Base-by-base conservation (phyloP, 92 coral and sea anemone species). In the Epizoanthus scotinus region DNA sequence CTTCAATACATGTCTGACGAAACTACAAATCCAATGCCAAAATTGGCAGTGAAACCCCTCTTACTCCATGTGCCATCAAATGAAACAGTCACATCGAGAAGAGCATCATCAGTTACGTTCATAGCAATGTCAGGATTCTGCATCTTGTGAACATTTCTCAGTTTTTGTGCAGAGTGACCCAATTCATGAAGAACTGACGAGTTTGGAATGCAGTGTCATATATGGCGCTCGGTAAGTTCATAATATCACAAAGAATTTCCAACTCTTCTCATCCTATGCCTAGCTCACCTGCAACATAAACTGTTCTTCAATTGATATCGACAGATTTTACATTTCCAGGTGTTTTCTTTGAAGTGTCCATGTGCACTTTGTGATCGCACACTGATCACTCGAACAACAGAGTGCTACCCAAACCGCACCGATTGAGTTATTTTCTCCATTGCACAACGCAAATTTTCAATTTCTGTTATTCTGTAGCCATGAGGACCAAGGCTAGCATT, bases 181-280 rank as follows among this genome's bases (percentile, higher is more conserved):
- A 73, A 44, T 53, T 70, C 57, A 5, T 70, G 71, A 18, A 70
- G 59, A 29, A 66, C 31, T 58, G 78, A 63, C 55, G 86, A 53
- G 29, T 70, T 20, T 83, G 67, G 60, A 49, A 83, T 15, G 58
- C 70, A 61, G 72, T 54, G 21, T 36, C 57, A 22, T 77, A 83
- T 44, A 84, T 54, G 42, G 86, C 81, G 77, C 72, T 77, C 19
- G 87, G 87, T 82, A 84, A 73, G 53, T 84, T 84, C 68, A 74
- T 65, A 56, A 84, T 84, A 56, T 73, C 81, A 84, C 87, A 75
- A 0, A 84, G 70, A 28, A 72, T 84, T 59, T 83, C 77, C 65
- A 84, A 31, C 17, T 78, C 87, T 49, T 84, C 82, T 67, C 83
- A 71, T 60, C 82, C 87, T 53, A 84, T 84, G 55, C 83, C 82